Evolutionary conservation across 2,797 vertebrate species (phyloP).

Genomic region (Heterohyrax brucei): DNA sequence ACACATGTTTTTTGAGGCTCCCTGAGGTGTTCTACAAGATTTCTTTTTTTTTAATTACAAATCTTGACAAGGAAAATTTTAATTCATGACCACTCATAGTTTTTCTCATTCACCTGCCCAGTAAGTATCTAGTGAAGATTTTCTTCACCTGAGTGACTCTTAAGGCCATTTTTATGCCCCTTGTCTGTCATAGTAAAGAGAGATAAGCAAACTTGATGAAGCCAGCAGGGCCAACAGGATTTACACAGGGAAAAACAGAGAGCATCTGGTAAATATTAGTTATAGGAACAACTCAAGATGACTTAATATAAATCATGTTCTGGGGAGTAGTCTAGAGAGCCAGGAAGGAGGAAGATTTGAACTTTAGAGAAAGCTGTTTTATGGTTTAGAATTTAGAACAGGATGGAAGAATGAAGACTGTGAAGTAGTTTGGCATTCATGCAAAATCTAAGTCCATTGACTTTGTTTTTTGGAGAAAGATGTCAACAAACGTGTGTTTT

Average conservation of each 20-base stretch:
- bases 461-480: neutral
- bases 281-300: neutral
- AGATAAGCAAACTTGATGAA: neutral
- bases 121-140: neutral
- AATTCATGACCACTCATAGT: neutral
- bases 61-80: neutral
- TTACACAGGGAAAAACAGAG: neutral
- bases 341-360: neutral
- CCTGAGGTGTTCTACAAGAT: neutral
- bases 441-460: neutral
- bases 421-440: neutral
- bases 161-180: neutral
- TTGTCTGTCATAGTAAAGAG: neutral
- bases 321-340: neutral
- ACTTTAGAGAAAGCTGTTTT: neutral
- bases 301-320: neutral
- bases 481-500: neutral
- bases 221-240: neutral
- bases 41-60: slow-evolving; percentile 35
- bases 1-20: neutral
- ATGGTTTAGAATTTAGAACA: neutral
- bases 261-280: neutral
- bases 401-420: neutral
- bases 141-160: neutral
- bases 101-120: neutral